Base-by-base conservation (phyloP, 1,140 invertebrate species). In the Homarus americanus region DNA sequence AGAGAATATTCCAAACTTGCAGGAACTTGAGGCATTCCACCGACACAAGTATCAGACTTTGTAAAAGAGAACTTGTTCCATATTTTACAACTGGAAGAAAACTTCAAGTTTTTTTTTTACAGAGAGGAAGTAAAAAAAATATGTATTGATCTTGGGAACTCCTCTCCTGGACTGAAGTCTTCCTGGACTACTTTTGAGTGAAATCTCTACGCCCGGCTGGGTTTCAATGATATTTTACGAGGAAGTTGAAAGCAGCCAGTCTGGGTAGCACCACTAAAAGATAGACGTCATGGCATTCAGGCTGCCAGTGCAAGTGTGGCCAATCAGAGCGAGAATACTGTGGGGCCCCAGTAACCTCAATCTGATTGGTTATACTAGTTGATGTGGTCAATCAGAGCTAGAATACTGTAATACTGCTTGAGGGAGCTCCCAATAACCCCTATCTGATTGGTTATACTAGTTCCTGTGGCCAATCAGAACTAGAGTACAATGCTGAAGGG, bases 211-310 rank as follows among this genome's bases (percentile, higher is more conserved):
- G 63, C 63, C n/a, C n/a, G 63, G n/a, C 63, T 69, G 63, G 24
- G 63, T 69, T 69, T 69, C n/a, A 69, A 69, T 69, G 28, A 69
- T 69, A 69, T 69, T 69, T 69, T 69, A 69, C n/a, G 63, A 69
- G 63, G 5, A 69, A 69, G 63, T 69, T 69, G 63, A 69, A 69
- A 69, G 63, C 63, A 32, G n/a, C n/a, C 63, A 69, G 28, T 7
- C 63, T 24, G 63, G 3, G n/a, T 28, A 28, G 63, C 15, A 69
- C n/a, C 63, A 69, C n/a, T 69, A 69, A 69, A 69, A 69, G 63
- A 69, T 69, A 32, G 28, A 69, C n/a, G 63, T 28, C n/a, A 32
- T 7, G 44, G 15, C 44, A 7, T 7, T 15, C 44, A 34, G 63
- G 12, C n/a, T 69, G 58, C 24, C 20, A 24, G 15, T 49, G 17